These are phyloP conservation scores for Oxyura jamaicensis DNA, from an alignment of 2,113 vertebrate genomes.

Conservation along the genomic window DNA sequence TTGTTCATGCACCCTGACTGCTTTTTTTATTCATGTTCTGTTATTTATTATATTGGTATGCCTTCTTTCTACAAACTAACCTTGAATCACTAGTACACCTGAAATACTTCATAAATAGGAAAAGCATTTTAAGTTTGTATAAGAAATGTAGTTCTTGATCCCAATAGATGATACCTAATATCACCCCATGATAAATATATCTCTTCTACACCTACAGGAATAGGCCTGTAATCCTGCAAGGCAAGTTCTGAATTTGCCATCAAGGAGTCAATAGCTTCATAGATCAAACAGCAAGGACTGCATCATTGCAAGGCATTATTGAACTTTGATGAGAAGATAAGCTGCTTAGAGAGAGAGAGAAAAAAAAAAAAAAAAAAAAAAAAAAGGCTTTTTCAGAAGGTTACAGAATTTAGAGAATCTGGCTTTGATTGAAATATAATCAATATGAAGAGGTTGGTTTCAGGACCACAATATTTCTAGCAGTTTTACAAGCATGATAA, in stretches of 20 bases:
- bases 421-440: background rate
- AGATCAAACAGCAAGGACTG: background rate
- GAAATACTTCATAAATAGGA: background rate
- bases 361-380: background rate
- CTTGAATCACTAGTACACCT: background rate
- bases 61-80: background rate
- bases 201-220: background rate
- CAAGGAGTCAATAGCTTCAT: background rate
- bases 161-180: background rate
- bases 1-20: background rate
- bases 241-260: background rate
- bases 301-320: background rate
- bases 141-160: background rate
- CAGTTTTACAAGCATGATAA: background rate
- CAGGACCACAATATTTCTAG: background rate
- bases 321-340: background rate
- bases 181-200: background rate
- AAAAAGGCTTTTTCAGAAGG: background rate
- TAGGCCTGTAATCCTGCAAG: background rate
- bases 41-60: background rate
- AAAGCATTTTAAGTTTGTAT: background rate
- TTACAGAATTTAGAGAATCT: background rate
- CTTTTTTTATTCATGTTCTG: background rate
- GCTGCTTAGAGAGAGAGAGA: background rate
- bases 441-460: background rate